Evolutionary conservation across 2,113 vertebrate species (phyloP).

Genomic region (Anolis sagrei): DNA sequence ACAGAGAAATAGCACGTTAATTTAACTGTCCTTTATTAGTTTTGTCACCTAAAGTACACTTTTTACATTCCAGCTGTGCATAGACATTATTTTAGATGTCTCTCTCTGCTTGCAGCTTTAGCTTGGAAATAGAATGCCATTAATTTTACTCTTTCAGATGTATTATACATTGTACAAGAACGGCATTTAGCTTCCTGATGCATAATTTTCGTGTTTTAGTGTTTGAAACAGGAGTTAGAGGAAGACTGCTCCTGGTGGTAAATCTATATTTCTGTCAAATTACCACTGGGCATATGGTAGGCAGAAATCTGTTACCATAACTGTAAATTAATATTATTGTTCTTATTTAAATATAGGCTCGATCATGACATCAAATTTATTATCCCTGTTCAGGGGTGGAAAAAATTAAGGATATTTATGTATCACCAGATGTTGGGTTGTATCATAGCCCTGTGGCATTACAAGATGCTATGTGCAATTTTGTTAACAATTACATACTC

Average conservation of each 20-base stretch:
- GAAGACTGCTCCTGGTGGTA: not conserved
- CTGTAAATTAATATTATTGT: conserved; percentile 1
- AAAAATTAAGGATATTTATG: conserved; percentile 21
- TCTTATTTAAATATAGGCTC: conserved; percentile 10
- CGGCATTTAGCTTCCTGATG: not conserved
- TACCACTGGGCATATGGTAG: not conserved
- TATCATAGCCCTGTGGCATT: not conserved
- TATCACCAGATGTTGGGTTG: conserved; percentile 2
- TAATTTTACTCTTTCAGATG: not conserved
- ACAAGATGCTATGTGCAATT: conserved; percentile 22
- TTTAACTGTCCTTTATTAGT: not conserved
- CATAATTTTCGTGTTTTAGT: not conserved
- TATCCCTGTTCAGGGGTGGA: conserved; percentile 1
- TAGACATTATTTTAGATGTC: not conserved
- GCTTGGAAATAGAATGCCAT: not conserved
- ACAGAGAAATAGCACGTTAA: not conserved
- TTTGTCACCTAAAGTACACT: not conserved
- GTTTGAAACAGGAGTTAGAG: not conserved
- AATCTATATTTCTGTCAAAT: not conserved
- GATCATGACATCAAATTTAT: not conserved
- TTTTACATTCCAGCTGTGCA: not conserved
- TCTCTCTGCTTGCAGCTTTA: not conserved
- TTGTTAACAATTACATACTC: conserved; percentile 35
- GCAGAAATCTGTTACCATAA: not conserved
- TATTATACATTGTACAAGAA: not conserved